These are phyloP conservation scores for Sciaenops ocellatus DNA, from an alignment of 2,797 vertebrate species.

Conservation along the genomic window DNA sequence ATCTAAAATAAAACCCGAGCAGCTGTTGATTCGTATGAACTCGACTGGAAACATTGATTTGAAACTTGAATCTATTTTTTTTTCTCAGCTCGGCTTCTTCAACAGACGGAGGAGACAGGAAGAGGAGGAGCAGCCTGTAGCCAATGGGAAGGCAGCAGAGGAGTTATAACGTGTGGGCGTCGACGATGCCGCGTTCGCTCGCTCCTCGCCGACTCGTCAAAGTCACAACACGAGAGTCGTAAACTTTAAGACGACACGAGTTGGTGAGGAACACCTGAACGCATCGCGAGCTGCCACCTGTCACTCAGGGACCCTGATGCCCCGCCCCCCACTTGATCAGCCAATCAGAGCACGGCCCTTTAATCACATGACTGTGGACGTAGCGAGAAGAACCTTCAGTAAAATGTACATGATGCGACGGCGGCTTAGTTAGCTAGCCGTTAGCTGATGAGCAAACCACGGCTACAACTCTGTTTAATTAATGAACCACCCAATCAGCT, in stretches of 20 bases:
- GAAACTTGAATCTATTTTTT: neutral
- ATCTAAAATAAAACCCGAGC: too few relatives aligned
- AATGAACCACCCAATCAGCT: too few relatives aligned
- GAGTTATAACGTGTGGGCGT: conserved; percentile 67
- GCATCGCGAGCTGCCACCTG: conserved; percentile 39
- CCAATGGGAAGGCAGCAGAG: conserved; percentile 85
- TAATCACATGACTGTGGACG: neutral
- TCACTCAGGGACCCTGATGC: conserved; percentile 77
- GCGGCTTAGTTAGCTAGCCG: too few relatives aligned
- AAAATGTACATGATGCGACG: neutral
- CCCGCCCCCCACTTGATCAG: conserved; percentile 14
- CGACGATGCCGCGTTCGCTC: neutral
- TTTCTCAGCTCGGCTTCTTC: conserved; percentile 94
- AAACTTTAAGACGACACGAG: neutral
- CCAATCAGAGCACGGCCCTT: neutral
- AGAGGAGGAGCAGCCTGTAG: conserved; percentile 70
- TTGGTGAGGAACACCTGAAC: conserved; percentile 23
- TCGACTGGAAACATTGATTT: neutral
- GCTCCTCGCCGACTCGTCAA: neutral
- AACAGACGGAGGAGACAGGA: conserved; percentile 84
- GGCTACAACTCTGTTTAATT: too few relatives aligned
- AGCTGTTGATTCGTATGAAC: too few relatives aligned
- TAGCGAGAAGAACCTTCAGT: neutral
- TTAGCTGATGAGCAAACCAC: too few relatives aligned
- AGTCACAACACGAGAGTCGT: neutral